Base-by-base conservation (phyloP, 2,888 invertebrate species). In the Polietes domitor region DNA sequence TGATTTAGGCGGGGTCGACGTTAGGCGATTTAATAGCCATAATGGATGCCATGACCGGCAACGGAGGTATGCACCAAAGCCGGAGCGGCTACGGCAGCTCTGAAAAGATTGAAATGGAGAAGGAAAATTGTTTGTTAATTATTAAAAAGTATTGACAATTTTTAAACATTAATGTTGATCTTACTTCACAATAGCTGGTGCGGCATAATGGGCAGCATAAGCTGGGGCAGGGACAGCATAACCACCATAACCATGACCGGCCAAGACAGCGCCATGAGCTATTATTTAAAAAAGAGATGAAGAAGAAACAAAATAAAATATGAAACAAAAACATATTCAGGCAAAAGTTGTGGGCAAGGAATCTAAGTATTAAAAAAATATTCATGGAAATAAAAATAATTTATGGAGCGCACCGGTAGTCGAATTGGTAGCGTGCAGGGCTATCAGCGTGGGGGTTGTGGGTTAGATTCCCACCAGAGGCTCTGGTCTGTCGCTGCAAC, bases 61-160 rank as follows among this genome's bases (percentile, higher is more conserved):
- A 92, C 91, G 79, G 92, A 91, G 88, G 92, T 89, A 87, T 92
- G 92, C 85, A 92, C 91, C 85, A 92, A 86, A 61, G 91, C 91
- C 80, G 92, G 92, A 47, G 91, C 89, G 85, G 90, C 91, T 50
- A 91, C 88, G 78, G 90, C 91, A 86, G 91, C 88, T 86, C 91
- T 92, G 61, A 28, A 58, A 73, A 73, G 1, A 24, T n/a, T n/a
- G 17, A 7, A 63, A 61, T 10, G n/a, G 17, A 41, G 32, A 73
- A 53, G 41, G 74, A 21, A 21, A 68, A 68, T 24, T 19, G 15
- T 65, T 65, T 74, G 65, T 70, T 32, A 15, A 37, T 73, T 10
- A 12, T 41, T 7, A 32, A 10, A 17, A 68, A 17, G 10, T 47
- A 28, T 61, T 58, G 43, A 50, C 26, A 55, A 41, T n/a, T 70